Percentiles rank a stretch among this genome's conserved stretches.
Evolutionary conservation across 2,113 vertebrate species (phyloP).

Genomic region (Leptocoma aspasia): DNA sequence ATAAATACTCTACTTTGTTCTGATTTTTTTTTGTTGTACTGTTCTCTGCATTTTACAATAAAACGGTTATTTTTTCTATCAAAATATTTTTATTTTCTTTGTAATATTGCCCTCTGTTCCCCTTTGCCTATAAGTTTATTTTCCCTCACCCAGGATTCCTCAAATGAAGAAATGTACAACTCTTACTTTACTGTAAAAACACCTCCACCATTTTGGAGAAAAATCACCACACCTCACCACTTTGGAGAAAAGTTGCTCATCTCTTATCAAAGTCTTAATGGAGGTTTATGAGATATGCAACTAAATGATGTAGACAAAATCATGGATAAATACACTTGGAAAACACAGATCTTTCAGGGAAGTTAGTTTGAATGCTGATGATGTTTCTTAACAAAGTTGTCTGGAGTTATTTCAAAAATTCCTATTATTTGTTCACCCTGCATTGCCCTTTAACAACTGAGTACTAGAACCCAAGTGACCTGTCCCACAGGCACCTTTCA

Average conservation of each 20-base stretch:
- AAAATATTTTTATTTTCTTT: not conserved
- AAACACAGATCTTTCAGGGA: not conserved
- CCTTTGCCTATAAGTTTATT: not conserved
- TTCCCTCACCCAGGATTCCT: not conserved
- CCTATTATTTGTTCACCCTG: not conserved
- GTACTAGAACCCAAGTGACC: not conserved
- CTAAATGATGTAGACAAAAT: not conserved
- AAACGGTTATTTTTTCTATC: not conserved
- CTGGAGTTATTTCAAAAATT: not conserved
- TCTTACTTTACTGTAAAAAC: not conserved
- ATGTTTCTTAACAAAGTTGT: not conserved
- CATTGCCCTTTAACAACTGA: not conserved
- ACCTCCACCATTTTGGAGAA: fast-evolving
- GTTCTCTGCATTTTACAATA: not conserved
- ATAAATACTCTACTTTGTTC: not conserved
- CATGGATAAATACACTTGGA: not conserved
- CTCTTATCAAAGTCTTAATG: not conserved
- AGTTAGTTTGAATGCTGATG: not conserved
- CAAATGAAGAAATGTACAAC: not conserved
- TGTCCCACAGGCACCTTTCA: not conserved
- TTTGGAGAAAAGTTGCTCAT: not conserved
- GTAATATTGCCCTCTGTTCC: not conserved
- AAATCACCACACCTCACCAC: too few species aligned
- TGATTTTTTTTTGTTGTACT: not conserved
- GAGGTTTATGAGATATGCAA: not conserved